Evolutionary conservation across 1,140 invertebrate genomes (phyloP).

Genomic region (Steinernema feltiae): DNA sequence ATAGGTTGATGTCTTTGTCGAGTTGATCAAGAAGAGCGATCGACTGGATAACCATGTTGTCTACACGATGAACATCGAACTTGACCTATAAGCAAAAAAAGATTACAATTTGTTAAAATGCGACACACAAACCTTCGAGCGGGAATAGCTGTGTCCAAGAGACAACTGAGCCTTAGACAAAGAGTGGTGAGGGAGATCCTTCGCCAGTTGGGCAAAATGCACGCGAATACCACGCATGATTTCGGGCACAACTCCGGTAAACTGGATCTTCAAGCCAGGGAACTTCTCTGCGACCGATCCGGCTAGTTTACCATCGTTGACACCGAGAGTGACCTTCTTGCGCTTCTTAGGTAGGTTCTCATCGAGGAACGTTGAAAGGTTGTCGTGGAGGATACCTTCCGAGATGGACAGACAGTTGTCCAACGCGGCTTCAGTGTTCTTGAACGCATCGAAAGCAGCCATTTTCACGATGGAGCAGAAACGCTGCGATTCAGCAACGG

Average conservation of each 20-base stretch:
- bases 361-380: slow-evolving; percentile 81
- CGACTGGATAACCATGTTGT: slow-evolving; percentile 99
- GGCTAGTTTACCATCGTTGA: slow-evolving; percentile 83
- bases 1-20: slow-evolving; percentile 98
- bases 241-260: slow-evolving; percentile 81
- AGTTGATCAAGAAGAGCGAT: slow-evolving; percentile 92
- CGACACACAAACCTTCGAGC: too few species aligned
- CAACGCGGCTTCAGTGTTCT: slow-evolving; percentile 81
- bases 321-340: slow-evolving; percentile 71
- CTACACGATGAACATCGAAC: slow-evolving; percentile 94
- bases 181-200: slow-evolving; percentile 77
- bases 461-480: slow-evolving; percentile 85
- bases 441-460: slow-evolving; percentile 84
- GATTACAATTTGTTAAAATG: too few species aligned
- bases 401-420: slow-evolving; percentile 93
- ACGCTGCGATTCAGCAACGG: slow-evolving; percentile 74
- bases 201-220: slow-evolving; percentile 82
- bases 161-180: slow-evolving; percentile 83
- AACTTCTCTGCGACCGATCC: slow-evolving; percentile 78
- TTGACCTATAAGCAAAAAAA: slow-evolving; percentile 72
- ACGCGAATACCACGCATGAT: slow-evolving; percentile 80
- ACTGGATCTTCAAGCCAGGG: slow-evolving; percentile 69
- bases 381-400: slow-evolving; percentile 81
- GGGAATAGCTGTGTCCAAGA: slow-evolving; percentile 89
- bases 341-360: slow-evolving; percentile 80